Evolutionary conservation across 2,888 invertebrate species (phyloP), one percentile per base, ranked within the genome.

Genomic region (Acheta domesticus): DNA sequence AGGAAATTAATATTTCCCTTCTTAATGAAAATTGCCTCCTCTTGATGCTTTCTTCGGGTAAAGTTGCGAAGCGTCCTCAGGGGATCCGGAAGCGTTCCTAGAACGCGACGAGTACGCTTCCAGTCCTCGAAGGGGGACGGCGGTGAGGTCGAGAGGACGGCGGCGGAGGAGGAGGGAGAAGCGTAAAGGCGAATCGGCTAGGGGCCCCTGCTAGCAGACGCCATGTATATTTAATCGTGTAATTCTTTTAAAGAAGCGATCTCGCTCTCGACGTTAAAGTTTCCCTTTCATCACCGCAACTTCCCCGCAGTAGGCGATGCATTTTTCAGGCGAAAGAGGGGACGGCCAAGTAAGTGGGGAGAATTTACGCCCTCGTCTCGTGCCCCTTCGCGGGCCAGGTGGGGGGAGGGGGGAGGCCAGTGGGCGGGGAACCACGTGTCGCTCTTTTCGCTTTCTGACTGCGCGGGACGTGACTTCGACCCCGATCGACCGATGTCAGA

Each of bases 1-100:
- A 62, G 62, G 62, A 62, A 62, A 62, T 62, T 62, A 62, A 62
- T 62, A 62, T n/a, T 62, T 62, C 62, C 62, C n/a, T 62, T 62
- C 62, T 62, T 62, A 62, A 62, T 62, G 62, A 62, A 62, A 62
- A 62, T 62, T 62, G 62, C 62, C 16, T 62, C n/a, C 62, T 62
- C 62, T 19, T 14, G 14, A 62, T 62, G 14, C n/a, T n/a, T 62
- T 62, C 62, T 62, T n/a, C 62, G 62, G 62, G 62, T 16, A 62
- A 62, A 36, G 36, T 36, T 36, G 36, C 36, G 36, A 36, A 36
- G 36, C 36, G 36, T 36, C 36, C 36, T 36, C 36, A 36, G 36
- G 36, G 36, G 36, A 36, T 36, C 36, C 36, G 5, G 8, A 36
- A 36, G 36, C 36, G 36, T 36, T 36, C 36, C 8, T 36, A 36